Conservation (phyloP, 1,140 invertebrate genomes). For the Aphis craccivora region DNA sequence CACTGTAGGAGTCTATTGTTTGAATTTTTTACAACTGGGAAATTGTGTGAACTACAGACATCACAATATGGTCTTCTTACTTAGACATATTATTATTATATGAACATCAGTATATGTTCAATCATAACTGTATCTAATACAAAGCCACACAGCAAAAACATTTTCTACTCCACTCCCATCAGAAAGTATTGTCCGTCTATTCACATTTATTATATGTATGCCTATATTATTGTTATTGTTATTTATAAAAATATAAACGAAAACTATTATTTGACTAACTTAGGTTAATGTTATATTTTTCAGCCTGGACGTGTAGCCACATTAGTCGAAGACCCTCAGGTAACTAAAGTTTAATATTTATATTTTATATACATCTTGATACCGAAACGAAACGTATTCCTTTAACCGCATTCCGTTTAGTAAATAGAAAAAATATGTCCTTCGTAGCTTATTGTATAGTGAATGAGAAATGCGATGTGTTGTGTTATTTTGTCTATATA, state of each 20-base stretch:
- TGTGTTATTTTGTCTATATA: conserved; percentile 1
- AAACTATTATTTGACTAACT: conserved; percentile 25
- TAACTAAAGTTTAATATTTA: conserved; percentile 49
- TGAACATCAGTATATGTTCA: neutral
- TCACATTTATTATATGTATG: neutral
- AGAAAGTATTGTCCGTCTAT: neutral
- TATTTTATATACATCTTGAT: neutral
- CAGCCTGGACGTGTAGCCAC: conserved; percentile 61
- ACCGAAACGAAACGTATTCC: conserved; percentile 8
- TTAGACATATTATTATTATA: conserved; percentile 29
- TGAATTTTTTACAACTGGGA: conserved; percentile 15
- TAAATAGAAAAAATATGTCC: neutral
- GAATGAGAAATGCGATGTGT: neutral
- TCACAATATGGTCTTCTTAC: conserved; percentile 43
- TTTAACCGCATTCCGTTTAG: conserved; percentile 23
- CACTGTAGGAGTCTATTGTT: conserved; percentile 46
- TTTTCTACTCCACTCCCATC: conserved; percentile 12
- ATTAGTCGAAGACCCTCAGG: conserved; percentile 60
- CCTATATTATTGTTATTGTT: conserved; percentile 21
- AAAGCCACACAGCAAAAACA: conserved; percentile 28
- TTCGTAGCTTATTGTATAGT: conserved; percentile 24
- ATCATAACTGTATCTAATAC: conserved; percentile 39
- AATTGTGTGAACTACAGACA: conserved; percentile 22
- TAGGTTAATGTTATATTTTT: conserved; percentile 57
- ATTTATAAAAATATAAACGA: conserved; percentile 5